Base-by-base conservation (phyloP, 1,140 invertebrate species). In the Eriocheir sinensis region DNA sequence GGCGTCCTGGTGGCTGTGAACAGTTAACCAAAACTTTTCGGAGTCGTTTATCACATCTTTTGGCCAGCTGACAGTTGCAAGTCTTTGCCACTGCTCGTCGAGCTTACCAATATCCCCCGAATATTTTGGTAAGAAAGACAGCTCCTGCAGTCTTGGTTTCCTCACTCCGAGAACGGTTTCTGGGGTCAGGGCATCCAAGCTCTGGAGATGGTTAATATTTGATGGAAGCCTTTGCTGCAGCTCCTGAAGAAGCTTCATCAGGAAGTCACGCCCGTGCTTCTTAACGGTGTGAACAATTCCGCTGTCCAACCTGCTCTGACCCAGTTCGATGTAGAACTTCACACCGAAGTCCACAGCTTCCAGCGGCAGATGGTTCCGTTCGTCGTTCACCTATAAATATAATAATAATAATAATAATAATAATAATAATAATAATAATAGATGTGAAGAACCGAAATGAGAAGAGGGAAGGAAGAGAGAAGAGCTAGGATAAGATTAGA, bases 401-500 rank as follows among this genome's bases (percentile, higher is more conserved):
- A 2, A 30, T 83, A 83, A 83, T 83, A 83, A 83, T 83, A 83
- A 83, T 83, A 83, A 83, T 83, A 83, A 83, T 83, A 83, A 83
- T 83, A 83, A 83, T 83, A 83, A 83, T 83, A 83, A 83, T 83
- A 83, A 83, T 83, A 83, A 83, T 83, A 83, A 83, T 83, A 83
- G 36, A 32, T 32, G 36, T 83, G 36, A 83, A 32, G 36, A 83
- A 32, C 30, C 34, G 83, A 85, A 40, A 85, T 34, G 40, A 40
- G 40, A 40, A 85, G 83, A 85, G 83, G 40, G 83, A 85, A 40
- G 40, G 83, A 85, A 40, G 40, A 40, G 40, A 40, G 40, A 40
- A 85, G 83, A 85, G 83, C 34, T 34, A 85, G 83, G 40, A 40
- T 36, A 40, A 85, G 83, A 85, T 17, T 36, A 32, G 4, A 17